These are phyloP conservation scores for Erebia palarica DNA, from an alignment of 2,888 invertebrate species.

Conservation along the genomic window DNA sequence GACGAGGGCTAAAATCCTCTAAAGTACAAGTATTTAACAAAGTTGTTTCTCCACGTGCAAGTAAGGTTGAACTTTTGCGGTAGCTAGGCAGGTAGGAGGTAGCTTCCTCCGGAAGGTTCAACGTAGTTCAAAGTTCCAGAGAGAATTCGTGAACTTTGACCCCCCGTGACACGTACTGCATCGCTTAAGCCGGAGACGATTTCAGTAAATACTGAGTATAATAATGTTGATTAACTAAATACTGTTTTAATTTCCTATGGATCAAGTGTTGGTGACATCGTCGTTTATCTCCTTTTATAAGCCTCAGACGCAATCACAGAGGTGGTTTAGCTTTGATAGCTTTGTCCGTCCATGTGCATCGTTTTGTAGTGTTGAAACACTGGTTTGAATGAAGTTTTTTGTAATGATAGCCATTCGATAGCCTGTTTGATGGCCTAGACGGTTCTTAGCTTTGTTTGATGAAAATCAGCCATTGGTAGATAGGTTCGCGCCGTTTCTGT, in stretches of 20 bases:
- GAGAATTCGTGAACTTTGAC: slow-evolving; percentile 49
- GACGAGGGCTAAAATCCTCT: background rate
- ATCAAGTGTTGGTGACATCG: slow-evolving; percentile 15
- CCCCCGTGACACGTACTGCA: slow-evolving; percentile 45
- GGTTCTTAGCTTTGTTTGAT: too few species aligned
- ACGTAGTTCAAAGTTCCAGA: slow-evolving; percentile 47
- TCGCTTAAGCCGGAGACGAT: slow-evolving; percentile 29
- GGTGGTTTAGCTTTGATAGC: too few species aligned
- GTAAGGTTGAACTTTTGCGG: slow-evolving; percentile 9
- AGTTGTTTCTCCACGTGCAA: background rate
- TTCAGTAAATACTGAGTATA: slow-evolving; percentile 22
- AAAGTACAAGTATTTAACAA: background rate
- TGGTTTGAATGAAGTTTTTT: too few species aligned
- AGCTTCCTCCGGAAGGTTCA: slow-evolving; percentile 34
- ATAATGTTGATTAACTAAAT: slow-evolving; percentile 23
- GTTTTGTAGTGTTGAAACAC: too few species aligned
- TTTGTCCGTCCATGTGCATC: too few species aligned
- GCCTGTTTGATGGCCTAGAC: too few species aligned
- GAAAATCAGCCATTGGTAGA: too few species aligned
- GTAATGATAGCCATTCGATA: too few species aligned
- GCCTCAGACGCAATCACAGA: too few species aligned
- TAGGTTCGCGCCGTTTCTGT: too few species aligned
- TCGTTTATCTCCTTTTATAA: background rate
- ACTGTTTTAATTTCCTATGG: slow-evolving; percentile 18
- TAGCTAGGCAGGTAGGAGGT: too few species aligned